A percentile compares a stretch with the other conserved stretches of the same genome.
phyloP scores from a whole-genome alignment of 2,888 invertebrate species.

The Tachystola acroxantha region DNA sequence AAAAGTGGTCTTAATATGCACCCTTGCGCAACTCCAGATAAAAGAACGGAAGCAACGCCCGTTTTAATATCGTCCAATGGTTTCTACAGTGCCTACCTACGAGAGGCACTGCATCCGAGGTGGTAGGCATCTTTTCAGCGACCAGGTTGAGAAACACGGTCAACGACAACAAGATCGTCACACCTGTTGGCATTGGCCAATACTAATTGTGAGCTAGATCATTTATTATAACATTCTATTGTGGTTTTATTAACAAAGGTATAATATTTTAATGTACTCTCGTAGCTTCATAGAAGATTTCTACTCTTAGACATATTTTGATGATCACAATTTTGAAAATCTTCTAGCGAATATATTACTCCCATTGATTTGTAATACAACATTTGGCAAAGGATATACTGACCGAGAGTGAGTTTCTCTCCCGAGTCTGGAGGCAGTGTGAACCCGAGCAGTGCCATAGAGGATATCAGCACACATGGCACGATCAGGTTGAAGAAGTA shows the following conservation, averaged over 20 bases:
- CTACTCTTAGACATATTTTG: no score
- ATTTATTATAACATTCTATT: no score
- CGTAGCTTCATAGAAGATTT: no score
- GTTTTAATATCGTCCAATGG: slow-evolving; percentile 14
- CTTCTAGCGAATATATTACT: no score
- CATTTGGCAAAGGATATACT: no score
- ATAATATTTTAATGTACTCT: no score
- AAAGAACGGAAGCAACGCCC: slow-evolving; percentile 31
- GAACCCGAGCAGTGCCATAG: slow-evolving; percentile 98
- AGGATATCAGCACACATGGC: slow-evolving; percentile 98
- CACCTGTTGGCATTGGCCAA: slow-evolving; percentile 84
- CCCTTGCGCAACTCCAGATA: slow-evolving; percentile 16
- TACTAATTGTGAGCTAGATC: slow-evolving; percentile 16
- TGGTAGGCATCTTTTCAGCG: slow-evolving; percentile 96
- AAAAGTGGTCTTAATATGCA: background rate
- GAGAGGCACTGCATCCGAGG: slow-evolving; percentile 89
- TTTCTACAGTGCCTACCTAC: slow-evolving; percentile 79
- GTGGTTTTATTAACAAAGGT: no score
- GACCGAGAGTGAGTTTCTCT: slow-evolving; percentile 96
- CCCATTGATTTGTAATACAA: no score
- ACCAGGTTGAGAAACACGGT: slow-evolving; percentile 99
- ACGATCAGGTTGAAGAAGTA: slow-evolving; percentile 99
- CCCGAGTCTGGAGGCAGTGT: slow-evolving; percentile 98
- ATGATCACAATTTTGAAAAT: no score
- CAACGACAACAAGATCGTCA: slow-evolving; percentile 97